Evolutionary conservation across 2,888 invertebrate species (phyloP), one percentile per base, ranked within the genome.

Genomic region (Drosophila hamatofila): DNA sequence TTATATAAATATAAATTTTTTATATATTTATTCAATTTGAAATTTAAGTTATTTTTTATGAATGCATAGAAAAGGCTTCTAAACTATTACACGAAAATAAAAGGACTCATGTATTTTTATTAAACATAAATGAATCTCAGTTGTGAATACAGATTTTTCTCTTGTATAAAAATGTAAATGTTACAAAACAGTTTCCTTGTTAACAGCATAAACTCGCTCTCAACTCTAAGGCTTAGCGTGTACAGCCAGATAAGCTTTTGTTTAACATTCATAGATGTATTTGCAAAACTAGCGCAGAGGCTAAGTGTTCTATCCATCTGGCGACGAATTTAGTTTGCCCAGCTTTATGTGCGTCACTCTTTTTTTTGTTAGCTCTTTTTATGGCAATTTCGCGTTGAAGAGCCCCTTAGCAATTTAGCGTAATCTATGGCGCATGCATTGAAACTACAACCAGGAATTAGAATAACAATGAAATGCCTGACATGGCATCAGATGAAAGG

Each of bases 391-490:
- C 12, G 48, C 25, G 57, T 46, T 61, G 62, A 42, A 23, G 30
- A 25, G 55, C 33, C 62, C 69, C 69, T 42, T 52, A 80, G 80
- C 82, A 79, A 82, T 80, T 80, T 82, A 61, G 70, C 58, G 80
- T 73, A 82, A 80, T 80, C 82, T 80, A 80, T 82, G 69, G 70
- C 55, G 57, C 69, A 72, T 44, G 64, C 64, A 67, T 44, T 63
- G 81, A 69, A 83, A 77, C 71, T 75, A 72, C 71, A 80, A 61
- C 84, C 72, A 35, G 71, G 64, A 78, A 83, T 83, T 83, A 88
- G 86, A 86, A 83, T 83, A 86, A 86, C 83, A 88, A 88, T 88
- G 86, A 75, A 83, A 86, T 65, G 86, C 78, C 83, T 87, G 82
- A 87, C 82, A 76, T 72, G 65, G 77, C 80, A 75, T 33, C 64